Evolutionary conservation across 2,888 invertebrate genomes (phyloP), one percentile per base, ranked within the genome.

Genomic region (Seira sanloemensis): DNA sequence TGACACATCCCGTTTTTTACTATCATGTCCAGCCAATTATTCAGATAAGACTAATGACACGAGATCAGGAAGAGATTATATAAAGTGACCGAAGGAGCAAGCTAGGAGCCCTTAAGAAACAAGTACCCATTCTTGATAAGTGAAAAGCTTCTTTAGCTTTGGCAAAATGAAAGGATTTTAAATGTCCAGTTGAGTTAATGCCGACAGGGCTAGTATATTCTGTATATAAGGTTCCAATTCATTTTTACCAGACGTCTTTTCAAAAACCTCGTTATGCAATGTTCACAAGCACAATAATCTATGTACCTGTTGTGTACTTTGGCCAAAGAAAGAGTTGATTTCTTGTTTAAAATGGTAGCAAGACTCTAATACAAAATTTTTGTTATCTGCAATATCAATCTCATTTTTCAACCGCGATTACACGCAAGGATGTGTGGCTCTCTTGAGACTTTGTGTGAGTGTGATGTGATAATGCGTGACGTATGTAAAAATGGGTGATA

Each of bases 21-120:
- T 72, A 68, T 76, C 72, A 26, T 77, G 72, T 77, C 82, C 82
- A 77, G 76, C 82, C 82, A 82, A 82, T 82, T 82, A 82, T 82
- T 82, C 82, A 82, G 82, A 82, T 82, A 82, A 82, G 82, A 76
- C 82, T 82, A 82, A 82, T 82, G 82, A 82, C 82, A 82, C 77
- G 0, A 82, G 82, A 82, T 82, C 23, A 25, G 25, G 46, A 72
- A 82, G 82, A 82, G 50, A 50, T 82, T 72, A 77, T 68, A 58
- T 80, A 74, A 74, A 80, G 67, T 74, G 68, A 74, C 67, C 74
- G 50, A 12, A 50, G 50, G 4, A 18, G n/a, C 50, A 37, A 12
- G 37, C 5, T 37, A 37, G 4, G 4, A 7, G 12, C 50, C 50
- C n/a, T 50, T 50, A 50, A 50, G n/a, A 50, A n/a, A 50, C 50